These are phyloP conservation scores for Popillia japonica DNA, from an alignment of 1,140 invertebrate genomes.

Conservation along the genomic window DNA sequence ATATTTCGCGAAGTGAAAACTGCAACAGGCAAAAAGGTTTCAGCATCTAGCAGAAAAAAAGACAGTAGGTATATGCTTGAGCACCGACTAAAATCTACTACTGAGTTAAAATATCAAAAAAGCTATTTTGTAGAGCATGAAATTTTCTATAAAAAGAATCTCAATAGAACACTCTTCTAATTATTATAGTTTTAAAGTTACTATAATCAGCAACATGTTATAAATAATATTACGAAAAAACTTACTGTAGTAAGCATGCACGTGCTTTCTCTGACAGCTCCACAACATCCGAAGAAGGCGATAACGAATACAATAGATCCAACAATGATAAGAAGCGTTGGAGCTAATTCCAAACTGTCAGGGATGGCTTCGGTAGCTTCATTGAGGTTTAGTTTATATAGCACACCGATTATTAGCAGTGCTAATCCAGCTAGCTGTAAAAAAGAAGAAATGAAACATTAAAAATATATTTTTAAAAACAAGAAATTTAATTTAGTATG, in stretches of 20 bases:
- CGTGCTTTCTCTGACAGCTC: slow-evolving; percentile 81
- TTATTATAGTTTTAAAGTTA: no score
- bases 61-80: no score
- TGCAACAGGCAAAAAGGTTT: no score
- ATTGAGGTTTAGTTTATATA: slow-evolving; percentile 55
- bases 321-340: slow-evolving; percentile 79
- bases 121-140: no score
- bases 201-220: no score
- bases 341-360: slow-evolving; percentile 61
- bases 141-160: no score
- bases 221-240: background rate
- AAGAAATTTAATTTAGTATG: no score
- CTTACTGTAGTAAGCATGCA: slow-evolving; percentile 80
- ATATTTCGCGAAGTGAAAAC: no score
- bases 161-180: no score
- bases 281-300: slow-evolving; percentile 87
- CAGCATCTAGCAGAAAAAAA: no score
- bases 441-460: background rate
- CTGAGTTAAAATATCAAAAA: no score
- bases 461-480: background rate
- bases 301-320: slow-evolving; percentile 82
- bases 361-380: slow-evolving; percentile 50
- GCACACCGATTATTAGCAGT: slow-evolving; percentile 54
- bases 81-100: no score
- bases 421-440: slow-evolving; percentile 57